Evolutionary conservation across 2,888 invertebrate species (phyloP).

Genomic region (Pollenia labialis): DNA sequence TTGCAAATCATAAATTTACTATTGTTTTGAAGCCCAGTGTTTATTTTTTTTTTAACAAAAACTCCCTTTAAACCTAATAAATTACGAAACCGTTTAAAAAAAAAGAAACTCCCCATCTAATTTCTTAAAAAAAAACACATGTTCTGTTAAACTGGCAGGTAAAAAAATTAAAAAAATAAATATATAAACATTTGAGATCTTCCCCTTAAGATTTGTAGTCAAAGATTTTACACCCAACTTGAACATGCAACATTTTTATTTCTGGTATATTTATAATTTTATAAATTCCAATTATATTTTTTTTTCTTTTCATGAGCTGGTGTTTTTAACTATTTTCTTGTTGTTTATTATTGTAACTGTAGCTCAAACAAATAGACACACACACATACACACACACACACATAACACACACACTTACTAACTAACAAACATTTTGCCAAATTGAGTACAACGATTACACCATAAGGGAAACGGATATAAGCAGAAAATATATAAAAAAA

Average conservation of each 20-base stretch:
- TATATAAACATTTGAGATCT: background rate
- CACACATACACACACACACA: background rate
- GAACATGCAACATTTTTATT: conserved; percentile 6
- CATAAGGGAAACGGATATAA: conserved; percentile 21
- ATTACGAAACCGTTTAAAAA: no score
- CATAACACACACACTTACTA: background rate
- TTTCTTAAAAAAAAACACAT: no score
- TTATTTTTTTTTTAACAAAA: no score
- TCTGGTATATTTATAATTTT: background rate
- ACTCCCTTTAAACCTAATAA: no score
- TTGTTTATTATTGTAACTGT: no score
- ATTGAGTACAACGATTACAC: conserved; percentile 55
- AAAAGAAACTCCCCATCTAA: no score
- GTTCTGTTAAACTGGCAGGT: background rate
- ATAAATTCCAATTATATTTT: background rate
- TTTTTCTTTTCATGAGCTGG: background rate
- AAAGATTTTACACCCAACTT: conserved; percentile 36
- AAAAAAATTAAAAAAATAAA: background rate
- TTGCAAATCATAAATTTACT: no score
- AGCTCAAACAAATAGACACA: background rate
- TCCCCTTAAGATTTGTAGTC: conserved; percentile 1
- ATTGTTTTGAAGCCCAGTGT: no score
- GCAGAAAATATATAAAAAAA: conserved; percentile 14
- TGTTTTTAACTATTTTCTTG: conserved; percentile 4
- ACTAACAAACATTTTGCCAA: conserved; percentile 18